Evolutionary conservation across 2,797 vertebrate genomes (phyloP), one percentile per base, ranked within the genome.

Genomic region (Enteromius paludinosus): DNA sequence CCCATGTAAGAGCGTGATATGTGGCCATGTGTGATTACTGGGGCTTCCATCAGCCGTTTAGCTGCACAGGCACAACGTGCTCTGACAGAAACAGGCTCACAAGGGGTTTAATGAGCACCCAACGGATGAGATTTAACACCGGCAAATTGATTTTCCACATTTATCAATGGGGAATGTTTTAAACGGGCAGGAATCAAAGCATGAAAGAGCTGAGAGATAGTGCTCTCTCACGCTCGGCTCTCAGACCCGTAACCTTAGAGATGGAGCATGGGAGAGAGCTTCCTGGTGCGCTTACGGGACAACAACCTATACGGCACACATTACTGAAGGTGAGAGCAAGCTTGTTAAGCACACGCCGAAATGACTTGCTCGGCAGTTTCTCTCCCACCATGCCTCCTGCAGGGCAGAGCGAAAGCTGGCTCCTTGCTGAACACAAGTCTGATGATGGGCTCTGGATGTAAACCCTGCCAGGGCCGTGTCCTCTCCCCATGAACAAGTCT

Each of bases 71-170:
- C 86, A 88, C 90, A 88, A 78, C 76, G 86, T 86, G 86, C 87
- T 90, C 90, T 87, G 90, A 90, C 77, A 75, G 85, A 90, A 90
- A 90, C 91, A 89, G 92, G 89, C 90, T 93, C 88, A 91, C 86
- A 85, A 92, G 87, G 25, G 84, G 84, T 87, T 91, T 93, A 94
- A 92, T 93, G 90, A 91, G 88, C 81, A 85, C 88, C 86, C 79
- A 66, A 71, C 81, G 79, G 78, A 89, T 84, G 69, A 68, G 81
- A 87, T 88, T 90, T 89, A 86, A 89, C 85, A 38, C 78, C 73
- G 69, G 87, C 78, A 92, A 92, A 92, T 92, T 90, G 90, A 90
- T 92, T 92, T 89, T 85, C 82, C 86, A 89, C 91, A 90, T 91
- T 92, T 89, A 90, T 90, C 88, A 88, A 88, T 35, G 83, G 83